Conservation (phyloP, 2,113 vertebrate species). For the Rhagologus leucostigma region DNA sequence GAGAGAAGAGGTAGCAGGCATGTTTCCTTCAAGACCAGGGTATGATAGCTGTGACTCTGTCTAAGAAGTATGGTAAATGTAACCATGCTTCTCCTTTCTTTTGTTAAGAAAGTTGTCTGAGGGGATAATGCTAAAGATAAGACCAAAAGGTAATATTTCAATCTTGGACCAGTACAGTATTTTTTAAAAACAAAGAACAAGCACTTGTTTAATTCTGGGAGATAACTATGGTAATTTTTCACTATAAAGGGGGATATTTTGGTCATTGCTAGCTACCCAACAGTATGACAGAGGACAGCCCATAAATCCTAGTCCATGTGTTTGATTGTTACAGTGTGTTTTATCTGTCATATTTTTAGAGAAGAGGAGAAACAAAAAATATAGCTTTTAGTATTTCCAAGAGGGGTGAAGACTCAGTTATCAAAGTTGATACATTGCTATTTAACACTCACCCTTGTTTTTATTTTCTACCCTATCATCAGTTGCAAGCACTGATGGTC, state of each 20-base stretch:
- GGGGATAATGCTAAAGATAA: background rate
- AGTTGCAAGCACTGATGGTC: background rate
- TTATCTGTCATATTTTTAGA: background rate
- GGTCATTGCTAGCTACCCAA: background rate
- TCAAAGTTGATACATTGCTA: background rate
- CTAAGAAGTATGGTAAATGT: background rate
- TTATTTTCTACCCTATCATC: background rate
- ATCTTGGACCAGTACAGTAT: background rate
- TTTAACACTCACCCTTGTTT: background rate
- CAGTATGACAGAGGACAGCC: background rate
- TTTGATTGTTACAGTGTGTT: background rate
- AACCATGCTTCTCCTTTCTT: background rate
- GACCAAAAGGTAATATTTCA: background rate
- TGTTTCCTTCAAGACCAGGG: background rate
- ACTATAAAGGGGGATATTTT: fast-evolving
- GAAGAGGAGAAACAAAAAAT: background rate
- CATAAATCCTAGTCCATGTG: background rate
- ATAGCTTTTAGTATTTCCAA: background rate
- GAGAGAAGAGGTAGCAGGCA: background rate
- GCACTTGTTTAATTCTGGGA: background rate
- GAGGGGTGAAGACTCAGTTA: background rate
- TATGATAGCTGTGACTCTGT: background rate
- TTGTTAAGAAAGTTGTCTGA: background rate
- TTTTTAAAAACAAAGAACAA: background rate
- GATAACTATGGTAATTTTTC: background rate